phyloP scores from a whole-genome alignment of 2,888 invertebrate genomes.

The Parapristionchus giblindavisi region DNA sequence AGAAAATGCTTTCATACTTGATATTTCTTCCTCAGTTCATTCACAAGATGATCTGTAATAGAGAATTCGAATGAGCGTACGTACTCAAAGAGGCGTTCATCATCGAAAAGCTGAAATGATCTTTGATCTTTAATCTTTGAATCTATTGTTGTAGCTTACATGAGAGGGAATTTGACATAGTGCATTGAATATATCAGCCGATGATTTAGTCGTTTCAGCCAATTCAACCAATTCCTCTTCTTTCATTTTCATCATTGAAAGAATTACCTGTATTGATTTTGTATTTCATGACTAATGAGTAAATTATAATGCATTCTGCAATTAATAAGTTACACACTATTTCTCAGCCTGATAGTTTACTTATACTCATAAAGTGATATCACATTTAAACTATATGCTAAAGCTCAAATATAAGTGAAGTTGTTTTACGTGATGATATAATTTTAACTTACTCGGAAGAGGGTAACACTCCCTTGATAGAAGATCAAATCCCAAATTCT shows the following conservation, averaged over 20 bases:
- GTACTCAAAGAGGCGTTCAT: slow-evolving; percentile 63
- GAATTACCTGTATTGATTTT: slow-evolving; percentile 52
- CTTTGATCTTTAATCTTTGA: neutral
- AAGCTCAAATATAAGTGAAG: no score
- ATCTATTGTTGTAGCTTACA: slow-evolving; percentile 31
- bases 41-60: slow-evolving; percentile 63
- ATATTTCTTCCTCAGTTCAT: slow-evolving; percentile 61
- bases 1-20: slow-evolving; percentile 46
- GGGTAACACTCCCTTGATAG: slow-evolving; percentile 90
- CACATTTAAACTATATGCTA: no score
- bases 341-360: no score
- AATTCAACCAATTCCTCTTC: slow-evolving; percentile 83
- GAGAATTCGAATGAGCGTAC: slow-evolving; percentile 68
- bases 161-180: slow-evolving; percentile 86
- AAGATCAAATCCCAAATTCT: slow-evolving; percentile 97
- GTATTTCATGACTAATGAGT: no score
- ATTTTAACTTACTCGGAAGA: slow-evolving; percentile 77
- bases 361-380: no score
- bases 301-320: no score
- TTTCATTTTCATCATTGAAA: slow-evolving; percentile 71
- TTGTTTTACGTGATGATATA: no score
- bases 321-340: no score
- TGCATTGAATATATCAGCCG: slow-evolving; percentile 96
- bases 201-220: slow-evolving; percentile 78
- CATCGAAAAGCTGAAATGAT: slow-evolving; percentile 49